A percentile compares a stretch with the other conserved stretches of the same genome.
Evolutionary conservation across 2,888 invertebrate species (phyloP).

Genomic region (Labia minor): DNA sequence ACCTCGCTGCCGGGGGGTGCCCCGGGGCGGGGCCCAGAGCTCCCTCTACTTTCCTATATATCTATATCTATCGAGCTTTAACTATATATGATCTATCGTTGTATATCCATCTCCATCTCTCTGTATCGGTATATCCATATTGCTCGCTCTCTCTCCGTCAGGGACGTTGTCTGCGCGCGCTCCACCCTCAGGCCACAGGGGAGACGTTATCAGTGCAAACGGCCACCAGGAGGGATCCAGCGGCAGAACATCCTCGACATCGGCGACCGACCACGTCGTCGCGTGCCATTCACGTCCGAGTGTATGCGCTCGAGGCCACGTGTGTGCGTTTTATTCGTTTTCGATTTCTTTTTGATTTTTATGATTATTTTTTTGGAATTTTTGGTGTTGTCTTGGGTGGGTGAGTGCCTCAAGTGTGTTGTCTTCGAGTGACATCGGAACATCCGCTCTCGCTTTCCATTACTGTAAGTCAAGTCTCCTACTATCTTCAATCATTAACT

Average conservation of each 20-base stretch:
- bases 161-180: constrained; percentile 13
- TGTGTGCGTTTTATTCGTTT: background rate
- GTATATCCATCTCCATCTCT: no score
- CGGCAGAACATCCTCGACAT: background rate
- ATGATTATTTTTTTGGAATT: background rate
- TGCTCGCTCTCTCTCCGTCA: background rate
- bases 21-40: background rate
- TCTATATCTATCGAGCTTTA: background rate
- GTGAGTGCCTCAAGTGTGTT: no score
- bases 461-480: no score
- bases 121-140: no score
- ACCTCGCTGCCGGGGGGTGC: background rate
- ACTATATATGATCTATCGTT: background rate
- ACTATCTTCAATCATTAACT: no score
- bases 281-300: background rate
- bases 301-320: background rate
- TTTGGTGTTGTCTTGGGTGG: no score
- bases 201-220: background rate
- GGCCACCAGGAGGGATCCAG: no score
- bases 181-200: background rate
- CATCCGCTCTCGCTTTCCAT: no score
- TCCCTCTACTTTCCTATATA: background rate
- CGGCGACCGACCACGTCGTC: background rate
- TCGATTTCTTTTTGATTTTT: background rate
- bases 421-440: no score